Evolutionary conservation across 2,113 vertebrate species (phyloP).

Genomic region (Dermatemys mawii): DNA sequence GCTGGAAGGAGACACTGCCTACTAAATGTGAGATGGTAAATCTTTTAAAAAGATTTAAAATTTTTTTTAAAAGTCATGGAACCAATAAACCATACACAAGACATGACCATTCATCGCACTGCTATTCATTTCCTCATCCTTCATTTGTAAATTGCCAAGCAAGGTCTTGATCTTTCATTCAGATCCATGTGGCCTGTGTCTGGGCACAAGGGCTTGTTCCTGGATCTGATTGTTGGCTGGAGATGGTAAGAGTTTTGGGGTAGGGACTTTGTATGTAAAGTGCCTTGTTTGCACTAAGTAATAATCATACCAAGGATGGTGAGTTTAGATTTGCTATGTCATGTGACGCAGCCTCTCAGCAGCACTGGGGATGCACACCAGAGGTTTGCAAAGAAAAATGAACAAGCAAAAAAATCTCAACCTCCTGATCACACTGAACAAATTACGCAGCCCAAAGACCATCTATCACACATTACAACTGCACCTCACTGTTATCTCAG

Average conservation of each 20-base stretch:
- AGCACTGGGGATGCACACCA: not conserved
- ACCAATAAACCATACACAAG: not conserved
- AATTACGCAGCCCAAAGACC: not conserved
- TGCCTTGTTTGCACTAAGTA: not conserved
- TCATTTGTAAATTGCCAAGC: not conserved
- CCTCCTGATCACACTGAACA: not conserved
- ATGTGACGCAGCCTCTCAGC: not conserved
- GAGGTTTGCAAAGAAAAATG: not conserved
- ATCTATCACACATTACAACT: not conserved
- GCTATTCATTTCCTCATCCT: not conserved
- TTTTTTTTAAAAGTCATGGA: not conserved
- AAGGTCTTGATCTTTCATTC: not conserved
- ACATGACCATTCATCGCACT: rapidly evolving
- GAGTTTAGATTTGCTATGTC: not conserved
- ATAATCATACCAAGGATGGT: not conserved
- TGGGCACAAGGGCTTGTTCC: rapidly evolving
- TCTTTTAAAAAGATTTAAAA: too few relatives aligned
- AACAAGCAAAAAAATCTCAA: not conserved
- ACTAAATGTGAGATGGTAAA: not conserved
- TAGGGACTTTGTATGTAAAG: rapidly evolving
- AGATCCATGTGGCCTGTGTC: too few relatives aligned
- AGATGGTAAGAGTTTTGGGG: not conserved
- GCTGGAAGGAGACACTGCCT: not conserved
- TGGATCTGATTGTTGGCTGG: not conserved
- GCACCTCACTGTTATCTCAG: not conserved